These are phyloP conservation scores for Piprites chloris DNA, from an alignment of 2,113 vertebrate species.

Conservation along the genomic window DNA sequence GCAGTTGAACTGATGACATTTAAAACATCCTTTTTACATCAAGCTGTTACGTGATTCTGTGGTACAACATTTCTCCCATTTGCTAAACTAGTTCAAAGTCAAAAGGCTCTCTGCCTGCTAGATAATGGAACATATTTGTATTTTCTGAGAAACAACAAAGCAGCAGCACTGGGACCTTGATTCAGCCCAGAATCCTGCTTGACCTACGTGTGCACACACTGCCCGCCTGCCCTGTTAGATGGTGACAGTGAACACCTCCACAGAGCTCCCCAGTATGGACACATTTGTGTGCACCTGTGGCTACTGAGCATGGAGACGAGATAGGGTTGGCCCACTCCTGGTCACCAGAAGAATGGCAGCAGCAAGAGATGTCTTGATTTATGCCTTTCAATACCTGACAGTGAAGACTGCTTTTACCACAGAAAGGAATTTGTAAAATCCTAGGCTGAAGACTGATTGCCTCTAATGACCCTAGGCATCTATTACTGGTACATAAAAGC, in stretches of 20 bases:
- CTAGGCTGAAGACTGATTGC: background rate
- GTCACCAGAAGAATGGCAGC: background rate
- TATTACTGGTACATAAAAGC: background rate
- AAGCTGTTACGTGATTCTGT: background rate
- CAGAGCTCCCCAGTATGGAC: accelerated
- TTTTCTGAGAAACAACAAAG: background rate
- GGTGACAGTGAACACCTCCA: background rate
- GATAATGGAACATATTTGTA: background rate
- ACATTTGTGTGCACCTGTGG: accelerated
- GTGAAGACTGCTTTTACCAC: background rate
- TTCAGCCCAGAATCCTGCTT: background rate
- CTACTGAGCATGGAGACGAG: background rate
- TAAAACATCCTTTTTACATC: background rate
- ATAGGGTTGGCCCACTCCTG: background rate
- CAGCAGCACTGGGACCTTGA: background rate
- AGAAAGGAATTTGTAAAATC: background rate
- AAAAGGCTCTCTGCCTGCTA: background rate
- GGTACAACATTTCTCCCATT: background rate
- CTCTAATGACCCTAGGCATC: background rate
- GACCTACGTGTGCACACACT: background rate
- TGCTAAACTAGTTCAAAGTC: background rate
- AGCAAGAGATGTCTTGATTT: background rate
- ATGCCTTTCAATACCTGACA: background rate
- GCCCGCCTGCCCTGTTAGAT: no score
- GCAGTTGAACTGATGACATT: background rate